Evolutionary conservation across 2,113 vertebrate genomes (phyloP).

Genomic region (Bufo gargarizans): DNA sequence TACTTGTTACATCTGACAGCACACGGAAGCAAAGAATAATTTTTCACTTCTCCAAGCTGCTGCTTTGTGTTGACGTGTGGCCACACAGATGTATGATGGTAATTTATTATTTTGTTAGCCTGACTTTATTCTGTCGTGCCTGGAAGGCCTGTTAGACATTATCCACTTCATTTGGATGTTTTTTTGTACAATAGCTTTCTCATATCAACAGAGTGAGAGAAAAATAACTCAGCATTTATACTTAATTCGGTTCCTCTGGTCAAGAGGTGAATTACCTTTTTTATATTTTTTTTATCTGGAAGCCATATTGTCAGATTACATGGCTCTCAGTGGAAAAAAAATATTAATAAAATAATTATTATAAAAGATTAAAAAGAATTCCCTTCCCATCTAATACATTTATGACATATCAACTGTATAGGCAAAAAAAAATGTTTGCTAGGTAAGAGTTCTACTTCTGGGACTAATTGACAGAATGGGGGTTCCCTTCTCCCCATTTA

Average conservation of each 20-base stretch:
- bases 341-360: too few species aligned
- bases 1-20: not conserved
- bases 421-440: not conserved
- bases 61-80: conserved; percentile 9
- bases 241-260: too few species aligned
- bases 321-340: too few species aligned
- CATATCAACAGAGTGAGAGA: not conserved
- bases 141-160: not conserved
- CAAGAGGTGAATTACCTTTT: too few species aligned
- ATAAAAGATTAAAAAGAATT: not conserved
- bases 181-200: not conserved
- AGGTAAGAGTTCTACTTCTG: not conserved
- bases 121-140: not conserved
- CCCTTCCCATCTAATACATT: not conserved
- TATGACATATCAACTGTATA: not conserved
- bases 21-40: not conserved
- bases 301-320: not conserved
- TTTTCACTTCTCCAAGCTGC: conserved; percentile 1
- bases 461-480: not conserved
- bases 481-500: too few species aligned
- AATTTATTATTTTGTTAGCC: conserved; percentile 10
- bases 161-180: not conserved
- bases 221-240: not conserved
- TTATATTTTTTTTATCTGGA: not conserved
- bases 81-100: conserved; percentile 6